These are phyloP conservation scores for Oscheius onirici DNA, from an alignment of 2,888 invertebrate species.

Conservation along the genomic window DNA sequence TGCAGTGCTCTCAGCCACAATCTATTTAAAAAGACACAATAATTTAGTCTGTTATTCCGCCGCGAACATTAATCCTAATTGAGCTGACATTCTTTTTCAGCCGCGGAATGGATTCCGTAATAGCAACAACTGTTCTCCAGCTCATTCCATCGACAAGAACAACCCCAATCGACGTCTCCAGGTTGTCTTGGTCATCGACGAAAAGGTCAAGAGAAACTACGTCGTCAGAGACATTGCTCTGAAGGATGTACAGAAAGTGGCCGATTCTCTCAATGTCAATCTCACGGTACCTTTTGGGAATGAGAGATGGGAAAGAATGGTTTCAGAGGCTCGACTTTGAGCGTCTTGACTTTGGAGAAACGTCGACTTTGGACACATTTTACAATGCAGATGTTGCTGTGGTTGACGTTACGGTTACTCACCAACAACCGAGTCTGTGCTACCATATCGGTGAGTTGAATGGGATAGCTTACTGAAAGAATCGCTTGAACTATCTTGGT, in stretches of 20 bases:
- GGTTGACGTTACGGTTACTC: conserved; percentile 87
- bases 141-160: conserved; percentile 16
- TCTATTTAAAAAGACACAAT: neutral
- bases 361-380: conserved; percentile 90
- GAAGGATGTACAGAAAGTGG: conserved; percentile 68
- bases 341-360: conserved; percentile 95
- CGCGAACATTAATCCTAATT: no score
- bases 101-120: conserved; percentile 14
- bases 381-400: conserved; percentile 98
- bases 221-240: conserved; percentile 62
- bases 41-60: no score
- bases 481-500: no score
- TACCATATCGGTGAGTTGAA: conserved; percentile 84
- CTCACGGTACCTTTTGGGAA: conserved; percentile 58
- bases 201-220: conserved; percentile 66
- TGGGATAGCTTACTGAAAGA: no score
- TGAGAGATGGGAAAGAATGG: neutral
- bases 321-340: conserved; percentile 80
- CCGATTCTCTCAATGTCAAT: conserved; percentile 64
- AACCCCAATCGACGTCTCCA: conserved; percentile 54
- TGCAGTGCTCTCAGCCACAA: no score
- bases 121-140: conserved; percentile 21
- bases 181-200: conserved; percentile 69
- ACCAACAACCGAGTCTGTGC: conserved; percentile 91
- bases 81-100: neutral